Evolutionary conservation across 1,140 invertebrate genomes (phyloP), one percentile per base, ranked within the genome.

Genomic region (Trichonephila clavipes): DNA sequence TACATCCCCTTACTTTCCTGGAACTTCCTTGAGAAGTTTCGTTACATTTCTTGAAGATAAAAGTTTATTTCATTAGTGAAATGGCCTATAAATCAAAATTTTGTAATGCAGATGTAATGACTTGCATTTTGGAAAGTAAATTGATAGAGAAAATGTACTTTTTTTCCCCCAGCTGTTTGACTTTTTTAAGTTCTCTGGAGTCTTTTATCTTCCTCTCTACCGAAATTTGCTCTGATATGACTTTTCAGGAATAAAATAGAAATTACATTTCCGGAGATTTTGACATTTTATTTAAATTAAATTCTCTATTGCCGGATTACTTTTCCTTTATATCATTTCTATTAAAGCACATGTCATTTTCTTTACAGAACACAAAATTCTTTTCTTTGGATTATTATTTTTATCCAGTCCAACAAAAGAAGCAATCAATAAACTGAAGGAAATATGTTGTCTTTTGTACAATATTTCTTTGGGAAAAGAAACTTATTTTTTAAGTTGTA

Each of bases 41-140:
- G 24, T 72, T 34, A 18, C 24, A 72, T 72, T 72, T 72, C 69
- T 34, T 72, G 28, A 24, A 72, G 69, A 72, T 72, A 72, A 72
- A 72, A 72, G 28, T 24, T 72, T 72, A 72, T 72, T 72, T 72
- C 69, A 34, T 72, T 72, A 28, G 24, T 12, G 69, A 72, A 72
- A 72, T 72, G 69, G 69, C 24, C 69, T 72, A 72, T 72, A 72
- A 72, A 72, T 72, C 69, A 72, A 72, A 72, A 72, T 72, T 72
- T 72, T 34, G 69, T 72, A 72, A 72, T 72, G 28, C 28, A 24
- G 69, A 72, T 34, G 24, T 72, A 72, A 72, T 72, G 69, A 28
- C 69, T 72, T 72, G 3, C 24, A 72, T 72, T 72, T 72, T 34
- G 28, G 28, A 34, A 72, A 72, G 69, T 16, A 72, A 72, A 28